Percentiles rank a stretch among this genome's conserved stretches.
Conservation (phyloP, 2,888 invertebrate species). For the Acanthopleura granulata region DNA sequence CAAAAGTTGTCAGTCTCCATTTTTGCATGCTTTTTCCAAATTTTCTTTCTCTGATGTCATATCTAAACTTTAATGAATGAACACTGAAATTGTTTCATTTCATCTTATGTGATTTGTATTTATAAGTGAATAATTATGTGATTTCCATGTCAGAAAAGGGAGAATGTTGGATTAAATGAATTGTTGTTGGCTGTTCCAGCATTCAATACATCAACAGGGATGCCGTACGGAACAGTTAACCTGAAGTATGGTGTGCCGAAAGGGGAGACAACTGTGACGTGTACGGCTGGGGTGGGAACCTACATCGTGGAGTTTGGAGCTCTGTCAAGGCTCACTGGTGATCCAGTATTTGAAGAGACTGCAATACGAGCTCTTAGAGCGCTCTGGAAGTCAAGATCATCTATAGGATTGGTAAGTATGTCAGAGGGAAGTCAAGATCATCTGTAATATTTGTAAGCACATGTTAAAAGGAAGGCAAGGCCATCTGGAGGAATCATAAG, state of each 20-base stretch:
- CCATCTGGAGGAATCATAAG: not conserved
- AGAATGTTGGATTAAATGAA: not conserved
- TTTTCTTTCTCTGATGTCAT: too few relatives aligned
- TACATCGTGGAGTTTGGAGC: constrained; percentile 97
- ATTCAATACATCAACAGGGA: constrained; percentile 77
- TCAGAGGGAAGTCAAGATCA: not conserved
- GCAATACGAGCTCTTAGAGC: constrained; percentile 93
- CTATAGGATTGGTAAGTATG: constrained; percentile 75
- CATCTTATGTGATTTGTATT: too few relatives aligned
- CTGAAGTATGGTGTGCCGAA: constrained; percentile 90
- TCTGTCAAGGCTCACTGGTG: constrained; percentile 89
- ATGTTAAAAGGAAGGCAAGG: not conserved
- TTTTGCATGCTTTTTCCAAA: too few relatives aligned
- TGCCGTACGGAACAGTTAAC: constrained; percentile 99
- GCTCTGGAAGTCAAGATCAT: constrained; percentile 87
- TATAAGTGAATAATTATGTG: too few relatives aligned
- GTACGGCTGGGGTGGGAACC: constrained; percentile 98
- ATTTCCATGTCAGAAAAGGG: too few relatives aligned
- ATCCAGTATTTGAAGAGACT: constrained; percentile 87
- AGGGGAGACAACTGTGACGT: constrained; percentile 96
- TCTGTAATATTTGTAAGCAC: not conserved
- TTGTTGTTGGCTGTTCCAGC: constrained; percentile 54
- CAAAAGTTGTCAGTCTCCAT: too few relatives aligned
- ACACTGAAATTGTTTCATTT: too few relatives aligned
- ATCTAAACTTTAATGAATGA: too few relatives aligned